Conservation (phyloP, 2,888 invertebrate species). For the Drosophila cyrtoloma region DNA sequence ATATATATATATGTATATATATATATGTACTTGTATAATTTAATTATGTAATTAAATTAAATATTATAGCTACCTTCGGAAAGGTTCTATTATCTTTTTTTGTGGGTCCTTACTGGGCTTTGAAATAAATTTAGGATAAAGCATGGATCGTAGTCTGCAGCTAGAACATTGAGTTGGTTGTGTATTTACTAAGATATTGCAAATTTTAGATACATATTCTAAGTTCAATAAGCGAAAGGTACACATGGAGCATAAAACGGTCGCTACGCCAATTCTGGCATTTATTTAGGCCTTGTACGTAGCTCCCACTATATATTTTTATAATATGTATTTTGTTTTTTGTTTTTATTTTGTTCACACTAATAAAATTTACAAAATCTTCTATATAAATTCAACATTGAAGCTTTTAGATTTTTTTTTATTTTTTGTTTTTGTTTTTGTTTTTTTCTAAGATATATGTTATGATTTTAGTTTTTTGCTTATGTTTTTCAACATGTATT, state of each 20-base stretch:
- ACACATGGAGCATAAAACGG: slow-evolving; percentile 82
- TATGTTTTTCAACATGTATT: slow-evolving; percentile 51
- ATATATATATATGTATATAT: slow-evolving; percentile 12
- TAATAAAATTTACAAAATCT: slow-evolving; percentile 77
- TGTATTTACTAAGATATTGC: slow-evolving; percentile 59
- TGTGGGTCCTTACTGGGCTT: slow-evolving; percentile 12
- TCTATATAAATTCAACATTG: slow-evolving; percentile 80
- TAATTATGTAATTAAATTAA: slow-evolving; percentile 51
- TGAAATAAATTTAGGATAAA: slow-evolving; percentile 19
- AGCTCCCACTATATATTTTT: slow-evolving; percentile 39
- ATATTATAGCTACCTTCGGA: slow-evolving; percentile 73
- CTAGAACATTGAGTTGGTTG: slow-evolving; percentile 56
- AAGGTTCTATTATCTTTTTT: slow-evolving; percentile 54
- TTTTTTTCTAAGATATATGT: slow-evolving; percentile 31
- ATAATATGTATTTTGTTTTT: slow-evolving; percentile 35
- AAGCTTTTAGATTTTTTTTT: slow-evolving; percentile 61
- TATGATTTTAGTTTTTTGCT: slow-evolving; percentile 40
- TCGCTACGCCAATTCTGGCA: slow-evolving; percentile 37
- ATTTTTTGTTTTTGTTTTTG: slow-evolving; percentile 40
- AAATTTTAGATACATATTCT: slow-evolving; percentile 54
- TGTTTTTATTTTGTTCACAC: slow-evolving; percentile 42
- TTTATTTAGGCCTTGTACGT: slow-evolving; percentile 34
- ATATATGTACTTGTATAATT: slow-evolving; percentile 42
- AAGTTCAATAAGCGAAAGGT: slow-evolving; percentile 80
- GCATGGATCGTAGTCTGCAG: slow-evolving; percentile 33